A percentile compares a stretch with the other conserved stretches of the same genome.
Conservation (phyloP, 1,140 invertebrate species). For the Pomacea maculata region DNA sequence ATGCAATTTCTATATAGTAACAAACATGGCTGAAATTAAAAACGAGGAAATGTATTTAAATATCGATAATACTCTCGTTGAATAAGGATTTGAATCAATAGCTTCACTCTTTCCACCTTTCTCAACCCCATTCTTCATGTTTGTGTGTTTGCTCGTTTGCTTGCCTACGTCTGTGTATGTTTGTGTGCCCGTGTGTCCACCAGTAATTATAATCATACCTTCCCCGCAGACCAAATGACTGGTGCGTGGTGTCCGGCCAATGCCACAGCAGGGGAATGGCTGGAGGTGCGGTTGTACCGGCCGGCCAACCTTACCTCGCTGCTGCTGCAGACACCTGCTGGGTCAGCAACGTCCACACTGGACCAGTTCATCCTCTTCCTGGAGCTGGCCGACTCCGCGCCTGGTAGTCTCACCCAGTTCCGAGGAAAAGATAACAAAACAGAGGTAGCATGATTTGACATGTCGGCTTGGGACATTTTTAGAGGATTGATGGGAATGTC, state of each 20-base stretch:
- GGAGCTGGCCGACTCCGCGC: constrained; percentile 19
- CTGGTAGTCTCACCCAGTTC: constrained; percentile 19
- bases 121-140: not conserved
- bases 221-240: constrained; percentile 17
- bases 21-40: no score
- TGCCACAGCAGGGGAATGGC: constrained; percentile 25
- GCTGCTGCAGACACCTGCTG: constrained; percentile 25
- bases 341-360: not conserved
- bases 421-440: not conserved
- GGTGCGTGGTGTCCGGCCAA: constrained; percentile 35
- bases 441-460: not conserved
- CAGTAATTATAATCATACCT: not conserved
- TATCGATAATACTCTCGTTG: not conserved
- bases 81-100: not conserved
- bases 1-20: no score
- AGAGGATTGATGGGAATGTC: no score
- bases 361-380: constrained; percentile 25
- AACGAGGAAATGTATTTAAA: no score
- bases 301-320: constrained; percentile 27
- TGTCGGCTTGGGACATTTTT: no score
- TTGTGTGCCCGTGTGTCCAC: not conserved
- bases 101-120: not conserved
- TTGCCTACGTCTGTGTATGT: not conserved
- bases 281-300: constrained; percentile 30
- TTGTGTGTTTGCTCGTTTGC: not conserved